Base-by-base conservation (phyloP, 2,113 vertebrate genomes). In the Mustela nigripes region DNA sequence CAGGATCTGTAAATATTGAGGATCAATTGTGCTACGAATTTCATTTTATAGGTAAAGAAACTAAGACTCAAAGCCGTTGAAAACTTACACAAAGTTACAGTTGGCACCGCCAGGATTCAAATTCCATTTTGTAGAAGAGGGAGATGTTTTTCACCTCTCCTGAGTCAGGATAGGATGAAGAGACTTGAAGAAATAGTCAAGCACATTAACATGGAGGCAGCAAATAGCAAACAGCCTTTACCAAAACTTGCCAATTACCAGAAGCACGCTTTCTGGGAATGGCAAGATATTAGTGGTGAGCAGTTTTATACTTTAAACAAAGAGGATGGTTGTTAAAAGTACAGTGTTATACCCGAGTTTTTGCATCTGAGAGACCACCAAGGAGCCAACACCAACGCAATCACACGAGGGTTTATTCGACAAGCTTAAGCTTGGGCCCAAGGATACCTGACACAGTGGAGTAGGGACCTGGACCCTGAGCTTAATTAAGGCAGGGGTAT, bases 281-380 rank as follows among this genome's bases (percentile, higher is more conserved):
- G 89, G 83, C 80, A 97, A 90, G 90, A 87, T 89, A 94, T 62
- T 78, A 90, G 28, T 82, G 95, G 97, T 62, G 48, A 82, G 74
- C 92, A 79, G 69, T 91, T 95, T 73, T 83, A 96, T 79, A 90
- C 53, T 95, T 53, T 92, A 94, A 96, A 97, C 95, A 98, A 95
- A 93, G 89, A 80, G 21, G 28, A 76, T 56, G 76, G 19, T 93
- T 98, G 87, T 93, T 73, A 81, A 39, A 93, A 93, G 58, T 87
- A 71, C 63, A 48, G 45, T 10, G 45, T 48, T 48, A 48, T 48
- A 48, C 45, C 45, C 45, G 45, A 48, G 45, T 11, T 48, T 48
- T 48, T 10, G 6, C 45, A 48, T 48, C 45, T 48, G 45, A 48
- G 45, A 48, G 45, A 48, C 45, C 45, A 48, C 45, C 45, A 48